Conservation (phyloP, 35 echinoderm and acorn worm genomes). For the Stichopus chloronotus region DNA sequence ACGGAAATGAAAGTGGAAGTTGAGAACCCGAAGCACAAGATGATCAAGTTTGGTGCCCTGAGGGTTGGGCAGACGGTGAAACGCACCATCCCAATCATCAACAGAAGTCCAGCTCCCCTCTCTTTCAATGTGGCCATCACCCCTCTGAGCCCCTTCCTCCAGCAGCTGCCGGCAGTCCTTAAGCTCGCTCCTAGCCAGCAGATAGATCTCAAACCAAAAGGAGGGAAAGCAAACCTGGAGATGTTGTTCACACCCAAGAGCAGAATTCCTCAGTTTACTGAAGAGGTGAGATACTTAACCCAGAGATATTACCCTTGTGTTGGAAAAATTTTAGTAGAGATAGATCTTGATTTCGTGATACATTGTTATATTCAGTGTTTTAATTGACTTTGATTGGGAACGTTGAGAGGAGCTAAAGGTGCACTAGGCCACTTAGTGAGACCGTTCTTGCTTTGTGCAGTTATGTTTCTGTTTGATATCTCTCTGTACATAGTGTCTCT, state of each 20-base stretch:
- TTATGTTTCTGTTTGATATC: too few relatives aligned
- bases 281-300: constrained; percentile 70
- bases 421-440: too few relatives aligned
- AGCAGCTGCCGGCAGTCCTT: constrained; percentile 82
- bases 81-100: constrained; percentile 84
- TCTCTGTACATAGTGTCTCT: too few relatives aligned
- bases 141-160: constrained; percentile 79
- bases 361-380: too few relatives aligned
- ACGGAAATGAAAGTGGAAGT: constrained; percentile 96
- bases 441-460: too few relatives aligned
- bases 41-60: constrained; percentile 87
- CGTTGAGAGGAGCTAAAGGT: too few relatives aligned
- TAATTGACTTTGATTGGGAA: background rate
- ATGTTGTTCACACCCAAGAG: constrained; percentile 92
- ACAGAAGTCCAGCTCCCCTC: constrained; percentile 88
- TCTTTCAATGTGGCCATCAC: constrained; percentile 94
- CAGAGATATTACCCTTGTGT: background rate
- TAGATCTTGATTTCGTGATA: background rate
- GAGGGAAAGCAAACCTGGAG: constrained; percentile 77
- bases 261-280: constrained; percentile 93
- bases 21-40: constrained; percentile 86
- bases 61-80: constrained; percentile 83
- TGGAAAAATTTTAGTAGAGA: background rate
- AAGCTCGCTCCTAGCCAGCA: constrained; percentile 74
- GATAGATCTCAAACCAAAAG: constrained; percentile 84